Conservation (phyloP, 2,888 invertebrate genomes). For the Ametastegia equiseti region DNA sequence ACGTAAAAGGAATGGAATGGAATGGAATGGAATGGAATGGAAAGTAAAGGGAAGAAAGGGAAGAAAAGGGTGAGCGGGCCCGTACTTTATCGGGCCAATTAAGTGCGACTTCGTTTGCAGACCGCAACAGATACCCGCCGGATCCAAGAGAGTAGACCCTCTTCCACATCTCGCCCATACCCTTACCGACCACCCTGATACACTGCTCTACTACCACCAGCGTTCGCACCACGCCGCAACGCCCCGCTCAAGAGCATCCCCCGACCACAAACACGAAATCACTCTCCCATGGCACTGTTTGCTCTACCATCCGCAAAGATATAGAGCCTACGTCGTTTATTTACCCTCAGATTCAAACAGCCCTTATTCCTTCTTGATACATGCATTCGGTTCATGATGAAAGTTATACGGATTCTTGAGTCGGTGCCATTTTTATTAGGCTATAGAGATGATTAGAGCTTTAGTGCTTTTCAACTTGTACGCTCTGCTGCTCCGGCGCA, state of each 20-base stretch:
- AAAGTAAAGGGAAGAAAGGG: neutral
- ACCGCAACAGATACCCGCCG: conserved; percentile 63
- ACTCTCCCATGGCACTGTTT: conserved; percentile 58
- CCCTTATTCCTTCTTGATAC: neutral
- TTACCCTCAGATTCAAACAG: neutral
- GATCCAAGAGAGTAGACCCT: conserved; percentile 27
- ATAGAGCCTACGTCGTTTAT: conserved; percentile 28
- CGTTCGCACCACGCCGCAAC: conserved; percentile 33
- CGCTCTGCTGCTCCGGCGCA: too few species aligned
- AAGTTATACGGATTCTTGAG: too few species aligned
- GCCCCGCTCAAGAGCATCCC: conserved; percentile 42
- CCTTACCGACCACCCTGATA: neutral
- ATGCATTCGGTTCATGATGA: neutral
- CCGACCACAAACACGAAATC: conserved; percentile 53
- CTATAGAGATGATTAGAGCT: too few species aligned
- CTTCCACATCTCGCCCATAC: conserved; percentile 23
- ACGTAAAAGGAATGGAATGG: conserved; percentile 12
- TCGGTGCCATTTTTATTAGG: too few species aligned
- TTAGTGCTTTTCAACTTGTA: too few species aligned
- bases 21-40: neutral
- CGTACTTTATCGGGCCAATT: conserved; percentile 56
- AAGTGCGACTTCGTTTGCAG: conserved; percentile 59
- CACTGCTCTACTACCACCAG: too few species aligned
- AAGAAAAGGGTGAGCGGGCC: neutral
- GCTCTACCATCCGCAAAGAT: conserved; percentile 49